Evolutionary conservation across 2,113 vertebrate genomes (phyloP).

Genomic region (Bubo scandiacus): DNA sequence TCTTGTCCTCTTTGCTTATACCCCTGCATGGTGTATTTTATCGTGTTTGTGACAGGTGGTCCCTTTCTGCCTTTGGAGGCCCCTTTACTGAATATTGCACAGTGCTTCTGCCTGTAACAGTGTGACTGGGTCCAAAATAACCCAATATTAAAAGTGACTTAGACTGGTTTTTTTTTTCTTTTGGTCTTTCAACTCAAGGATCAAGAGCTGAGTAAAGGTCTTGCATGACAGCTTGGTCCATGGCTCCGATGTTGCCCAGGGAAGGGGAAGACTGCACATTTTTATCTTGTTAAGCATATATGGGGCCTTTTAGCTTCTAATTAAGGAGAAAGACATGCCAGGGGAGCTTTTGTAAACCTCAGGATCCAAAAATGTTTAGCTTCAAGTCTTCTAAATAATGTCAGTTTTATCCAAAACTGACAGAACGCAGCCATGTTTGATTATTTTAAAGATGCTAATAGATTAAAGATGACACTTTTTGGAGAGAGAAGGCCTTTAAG

Average conservation of each 20-base stretch:
- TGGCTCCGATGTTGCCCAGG: neutral
- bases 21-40: neutral
- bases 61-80: neutral
- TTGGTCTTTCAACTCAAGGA: neutral
- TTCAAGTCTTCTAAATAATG: neutral
- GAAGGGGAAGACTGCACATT: neutral
- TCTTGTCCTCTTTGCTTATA: neutral
- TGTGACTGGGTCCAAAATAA: neutral
- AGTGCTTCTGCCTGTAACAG: neutral
- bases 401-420: neutral
- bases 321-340: neutral
- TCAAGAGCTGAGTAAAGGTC: neutral
- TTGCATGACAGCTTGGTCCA: neutral
- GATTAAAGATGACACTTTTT: neutral
- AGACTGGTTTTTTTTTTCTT: neutral
- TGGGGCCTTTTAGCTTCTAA: neutral
- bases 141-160: neutral
- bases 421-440: neutral
- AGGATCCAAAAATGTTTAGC: neutral
- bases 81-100: neutral
- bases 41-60: fast-evolving
- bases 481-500: neutral
- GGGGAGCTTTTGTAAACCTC: neutral
- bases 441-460: neutral
- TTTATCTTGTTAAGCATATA: neutral